A percentile compares a stretch with the other conserved stretches of the same genome.
phyloP scores from a whole-genome alignment of 2,113 vertebrate species.

The Prochilodus magdalenae region DNA sequence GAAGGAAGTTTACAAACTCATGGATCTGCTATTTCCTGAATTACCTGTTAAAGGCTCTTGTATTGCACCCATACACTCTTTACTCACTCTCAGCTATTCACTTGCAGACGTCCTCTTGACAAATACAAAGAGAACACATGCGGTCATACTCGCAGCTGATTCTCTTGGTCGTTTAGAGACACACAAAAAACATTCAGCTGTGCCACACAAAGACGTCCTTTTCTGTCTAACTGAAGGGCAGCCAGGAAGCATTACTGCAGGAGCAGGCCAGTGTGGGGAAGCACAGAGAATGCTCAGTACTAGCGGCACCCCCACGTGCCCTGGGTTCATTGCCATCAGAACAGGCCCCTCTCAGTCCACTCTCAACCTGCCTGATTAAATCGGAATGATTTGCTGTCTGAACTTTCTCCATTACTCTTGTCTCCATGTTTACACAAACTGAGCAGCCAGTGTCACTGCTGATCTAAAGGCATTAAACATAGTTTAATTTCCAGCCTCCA shows the following conservation, averaged over 20 bases:
- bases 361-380: conserved; percentile 59
- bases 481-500: neutral
- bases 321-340: conserved; percentile 43
- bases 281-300: conserved; percentile 72
- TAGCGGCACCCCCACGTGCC: conserved; percentile 39
- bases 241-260: conserved; percentile 60
- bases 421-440: conserved; percentile 24
- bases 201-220: conserved; percentile 69
- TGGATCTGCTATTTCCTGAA: neutral
- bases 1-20: conserved; percentile 22
- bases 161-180: conserved; percentile 31
- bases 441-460: neutral
- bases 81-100: neutral
- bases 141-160: neutral
- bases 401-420: neutral
- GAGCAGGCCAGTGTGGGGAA: conserved; percentile 45
- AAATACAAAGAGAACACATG: neutral
- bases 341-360: conserved; percentile 56
- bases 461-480: neutral
- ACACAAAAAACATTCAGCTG: conserved; percentile 50
- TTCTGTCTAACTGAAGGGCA: conserved; percentile 61
- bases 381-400: neutral
- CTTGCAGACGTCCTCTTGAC: conserved; percentile 8
- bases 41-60: neutral
- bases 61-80: neutral